A percentile compares a stretch with the other conserved stretches of the same genome.
phyloP scores from a whole-genome alignment of 2,888 invertebrate genomes.

The Octodonta nipae region DNA sequence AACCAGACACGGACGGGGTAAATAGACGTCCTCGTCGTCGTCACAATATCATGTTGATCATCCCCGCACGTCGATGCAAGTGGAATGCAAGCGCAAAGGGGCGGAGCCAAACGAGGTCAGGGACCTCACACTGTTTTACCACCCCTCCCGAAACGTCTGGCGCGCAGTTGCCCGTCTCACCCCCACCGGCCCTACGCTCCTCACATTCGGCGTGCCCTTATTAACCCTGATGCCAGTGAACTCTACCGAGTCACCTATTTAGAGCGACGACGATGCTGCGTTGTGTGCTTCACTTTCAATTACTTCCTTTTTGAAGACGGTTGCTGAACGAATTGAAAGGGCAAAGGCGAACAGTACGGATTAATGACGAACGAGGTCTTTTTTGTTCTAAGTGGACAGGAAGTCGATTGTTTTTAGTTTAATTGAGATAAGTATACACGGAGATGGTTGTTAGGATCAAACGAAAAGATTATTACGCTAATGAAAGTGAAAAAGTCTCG shows the following conservation, averaged over 20 bases:
- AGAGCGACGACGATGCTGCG: constrained; percentile 8
- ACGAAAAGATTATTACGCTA: too few relatives aligned
- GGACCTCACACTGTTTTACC: too few relatives aligned
- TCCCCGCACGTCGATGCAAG: constrained; percentile 12
- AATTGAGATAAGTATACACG: too few relatives aligned
- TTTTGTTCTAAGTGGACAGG: too few relatives aligned
- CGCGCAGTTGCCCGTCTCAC: not conserved
- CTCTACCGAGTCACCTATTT: constrained; percentile 25
- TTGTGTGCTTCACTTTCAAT: constrained; percentile 20
- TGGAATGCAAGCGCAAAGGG: constrained; percentile 30
- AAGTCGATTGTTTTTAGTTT: too few relatives aligned
- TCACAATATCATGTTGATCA: too few relatives aligned
- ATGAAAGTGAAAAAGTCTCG: too few relatives aligned
- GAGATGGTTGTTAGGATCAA: too few relatives aligned
- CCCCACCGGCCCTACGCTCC: too few relatives aligned
- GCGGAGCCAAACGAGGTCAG: constrained; percentile 41
- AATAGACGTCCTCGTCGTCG: constrained; percentile 1
- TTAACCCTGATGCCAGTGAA: constrained; percentile 24
- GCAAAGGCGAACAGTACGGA: not conserved
- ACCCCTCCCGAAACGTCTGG: constrained; percentile 5
- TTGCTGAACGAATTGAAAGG: not conserved
- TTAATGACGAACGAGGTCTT: not conserved
- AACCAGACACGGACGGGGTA: too few relatives aligned
- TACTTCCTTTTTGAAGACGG: constrained; percentile 7
- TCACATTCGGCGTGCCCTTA: constrained; percentile 18